Percentiles rank a stretch among this genome's conserved stretches.
Evolutionary conservation across 2,888 invertebrate species (phyloP).

Genomic region (Ophion costatus): DNA sequence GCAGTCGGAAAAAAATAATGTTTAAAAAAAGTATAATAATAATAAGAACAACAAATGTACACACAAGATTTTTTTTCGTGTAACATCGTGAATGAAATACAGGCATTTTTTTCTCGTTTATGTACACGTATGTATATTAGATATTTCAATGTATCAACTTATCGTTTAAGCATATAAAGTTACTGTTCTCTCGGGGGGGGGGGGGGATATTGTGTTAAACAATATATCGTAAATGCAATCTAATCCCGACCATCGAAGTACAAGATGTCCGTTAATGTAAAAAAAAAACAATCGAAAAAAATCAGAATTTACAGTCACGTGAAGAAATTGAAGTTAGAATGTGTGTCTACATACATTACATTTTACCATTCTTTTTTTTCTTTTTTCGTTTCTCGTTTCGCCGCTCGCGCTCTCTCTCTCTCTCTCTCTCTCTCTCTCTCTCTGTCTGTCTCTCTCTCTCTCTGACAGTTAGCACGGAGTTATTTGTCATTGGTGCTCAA

Average conservation of each 20-base stretch:
- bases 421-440: constrained; percentile 12
- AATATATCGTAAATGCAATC: constrained; percentile 76
- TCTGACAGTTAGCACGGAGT: constrained; percentile 34
- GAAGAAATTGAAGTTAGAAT: constrained; percentile 55
- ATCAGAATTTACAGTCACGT: constrained; percentile 48
- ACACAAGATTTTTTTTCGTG: constrained; percentile 72
- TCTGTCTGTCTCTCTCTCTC: constrained; percentile 21
- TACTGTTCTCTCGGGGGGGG: constrained; percentile 62
- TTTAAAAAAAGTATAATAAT: constrained; percentile 11
- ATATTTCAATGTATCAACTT: constrained; percentile 71
- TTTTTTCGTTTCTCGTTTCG: constrained; percentile 5
- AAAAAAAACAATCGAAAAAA: constrained; percentile 58
- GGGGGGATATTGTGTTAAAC: constrained; percentile 67
- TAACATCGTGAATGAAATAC: constrained; percentile 80
- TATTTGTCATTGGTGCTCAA: constrained; percentile 64
- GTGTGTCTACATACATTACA: constrained; percentile 62
- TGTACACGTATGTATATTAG: constrained; percentile 80
- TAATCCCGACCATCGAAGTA: constrained; percentile 68
- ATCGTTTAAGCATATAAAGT: constrained; percentile 65
- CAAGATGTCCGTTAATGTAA: constrained; percentile 68
- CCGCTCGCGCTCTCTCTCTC: constrained; percentile 15
- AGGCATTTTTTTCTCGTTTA: constrained; percentile 71
- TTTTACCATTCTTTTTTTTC: constrained; percentile 45
- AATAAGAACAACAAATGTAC: constrained; percentile 75
- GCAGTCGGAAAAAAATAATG: constrained; percentile 59